Conservation (phyloP, 2,888 invertebrate species). For the Congeria kusceri region DNA sequence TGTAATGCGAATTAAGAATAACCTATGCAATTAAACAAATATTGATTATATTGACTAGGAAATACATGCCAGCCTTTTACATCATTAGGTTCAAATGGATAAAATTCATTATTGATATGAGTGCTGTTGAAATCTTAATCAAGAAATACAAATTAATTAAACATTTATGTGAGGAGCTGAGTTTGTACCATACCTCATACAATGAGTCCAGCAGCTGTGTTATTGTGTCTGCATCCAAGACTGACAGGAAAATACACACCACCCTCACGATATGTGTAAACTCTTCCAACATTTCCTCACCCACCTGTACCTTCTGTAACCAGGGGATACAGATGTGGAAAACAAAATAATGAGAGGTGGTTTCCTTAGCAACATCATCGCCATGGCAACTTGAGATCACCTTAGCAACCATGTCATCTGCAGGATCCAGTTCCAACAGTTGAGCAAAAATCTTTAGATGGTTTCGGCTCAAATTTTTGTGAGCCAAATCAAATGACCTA, state of each 20-base stretch:
- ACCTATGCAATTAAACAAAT: too few relatives aligned
- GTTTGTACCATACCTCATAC: constrained; percentile 68
- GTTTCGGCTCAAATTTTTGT: constrained; percentile 50
- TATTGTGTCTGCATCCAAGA: constrained; percentile 57
- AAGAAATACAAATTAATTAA: too few relatives aligned
- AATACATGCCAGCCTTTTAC: too few relatives aligned
- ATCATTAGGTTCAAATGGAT: too few relatives aligned
- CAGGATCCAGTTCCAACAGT: constrained; percentile 61
- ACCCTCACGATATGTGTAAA: constrained; percentile 63
- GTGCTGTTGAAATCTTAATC: too few relatives aligned
- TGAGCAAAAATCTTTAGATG: constrained; percentile 69
- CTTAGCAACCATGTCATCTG: constrained; percentile 59
- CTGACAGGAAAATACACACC: constrained; percentile 66
- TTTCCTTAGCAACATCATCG: constrained; percentile 49
- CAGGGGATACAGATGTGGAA: constrained; percentile 73
- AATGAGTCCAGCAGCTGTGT: constrained; percentile 59
- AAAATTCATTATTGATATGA: too few relatives aligned
- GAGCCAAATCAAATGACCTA: constrained; percentile 64
- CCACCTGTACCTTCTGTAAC: constrained; percentile 65
- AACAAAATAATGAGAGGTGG: constrained; percentile 68
- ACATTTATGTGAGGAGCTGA: too few relatives aligned
- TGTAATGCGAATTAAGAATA: too few relatives aligned
- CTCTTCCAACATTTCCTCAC: constrained; percentile 48
- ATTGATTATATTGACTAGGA: too few relatives aligned
- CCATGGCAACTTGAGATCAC: constrained; percentile 68